Base-by-base conservation (phyloP, 2,797 vertebrate genomes). In the Otolemur crassicaudatus region DNA sequence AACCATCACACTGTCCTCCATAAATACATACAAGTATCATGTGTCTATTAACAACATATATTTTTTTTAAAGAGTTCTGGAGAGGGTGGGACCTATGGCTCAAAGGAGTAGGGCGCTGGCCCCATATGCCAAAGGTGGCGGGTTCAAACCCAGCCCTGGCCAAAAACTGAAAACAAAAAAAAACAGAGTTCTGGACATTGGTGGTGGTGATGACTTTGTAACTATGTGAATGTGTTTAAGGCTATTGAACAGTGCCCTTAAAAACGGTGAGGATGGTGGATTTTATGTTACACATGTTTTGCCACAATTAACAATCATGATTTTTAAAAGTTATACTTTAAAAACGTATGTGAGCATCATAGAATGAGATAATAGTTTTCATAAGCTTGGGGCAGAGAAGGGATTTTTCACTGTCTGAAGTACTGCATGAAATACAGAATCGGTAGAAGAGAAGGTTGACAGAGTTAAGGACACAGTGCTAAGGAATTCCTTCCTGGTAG, bases 191-290 rank as follows among this genome's bases (percentile, higher is more conserved):
- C 73, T 53, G 20, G n/a, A 84, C 23, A 13, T 7, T 12, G 2
- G 37, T 0, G 27, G 58, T 16, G 43, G 46, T 0, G 31, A 40
- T 0, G 14, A 31, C 0, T 40, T 1, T 31, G 7, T 25, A 22
- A 12, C 31, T 2, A 1, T 0, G 25, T 23, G 67, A 75, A n/a
- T 10, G 25, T 1, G 13, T 29, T 40, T 23, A 43, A 27, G 1
- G n/a, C 19, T 76, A 0, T 7, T 13, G 53, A 72, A 12, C 11
- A 31, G 9, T 2, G 37, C 13, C 29, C 25, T 75, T 72, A 27
- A n/a, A 72, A 58, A 37, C 4, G 14, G 27, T 10, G 1, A 34
- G 7, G 34, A 16, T 19, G 46, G 43, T 3, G 20, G 46, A n/a
- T 37, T 13, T 22, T 1, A 31, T 1, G 31, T 16, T 11, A 12